Evolutionary conservation across 2,888 invertebrate species (phyloP), one percentile per base, ranked within the genome.

Genomic region (Malthinus seriepunctatus): DNA sequence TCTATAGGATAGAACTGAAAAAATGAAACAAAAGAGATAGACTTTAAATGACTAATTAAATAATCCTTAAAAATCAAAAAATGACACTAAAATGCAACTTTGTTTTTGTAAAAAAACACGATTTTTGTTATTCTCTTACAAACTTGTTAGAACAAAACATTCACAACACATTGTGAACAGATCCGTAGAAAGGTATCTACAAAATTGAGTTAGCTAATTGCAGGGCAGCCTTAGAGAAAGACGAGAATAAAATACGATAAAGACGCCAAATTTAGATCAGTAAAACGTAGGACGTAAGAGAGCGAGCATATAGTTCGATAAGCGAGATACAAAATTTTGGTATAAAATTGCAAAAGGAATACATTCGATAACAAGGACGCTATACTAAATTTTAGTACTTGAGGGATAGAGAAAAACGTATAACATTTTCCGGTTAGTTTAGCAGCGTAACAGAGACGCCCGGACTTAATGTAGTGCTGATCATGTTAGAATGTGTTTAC

Each of bases 131-230:
- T 14, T 39, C 23, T 14, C 23, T 14, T 42, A 12, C 14, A 70
- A 71, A 72, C 71, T 70, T 71, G 72, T 69, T 65, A 70, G 74
- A 73, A 76, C 76, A 77, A 76, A 77, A 76, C 77, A 76, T 76
- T 74, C 76, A 76, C 77, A 77, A 77, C 77, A 77, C 78, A 76
- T 76, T 75, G 76, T 70, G 74, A 77, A 74, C 75, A 73, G 76
- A 76, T 76, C 76, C 75, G 62, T 64, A 73, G 75, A 76, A 77
- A 77, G 77, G 78, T 77, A 78, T 78, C 78, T 76, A 76, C 71
- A 74, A 79, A 79, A 79, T 79, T 75, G 75, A 79, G 78, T 79
- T 79, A 79, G 78, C 77, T 79, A 79, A 79, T 79, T 78, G 78
- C 78, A 73, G 73, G 75, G 71, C 71, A 67, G 72, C 57, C 50